phyloP scores from a whole-genome alignment of 2,888 invertebrate genomes.

The Dendrolimus houi region DNA sequence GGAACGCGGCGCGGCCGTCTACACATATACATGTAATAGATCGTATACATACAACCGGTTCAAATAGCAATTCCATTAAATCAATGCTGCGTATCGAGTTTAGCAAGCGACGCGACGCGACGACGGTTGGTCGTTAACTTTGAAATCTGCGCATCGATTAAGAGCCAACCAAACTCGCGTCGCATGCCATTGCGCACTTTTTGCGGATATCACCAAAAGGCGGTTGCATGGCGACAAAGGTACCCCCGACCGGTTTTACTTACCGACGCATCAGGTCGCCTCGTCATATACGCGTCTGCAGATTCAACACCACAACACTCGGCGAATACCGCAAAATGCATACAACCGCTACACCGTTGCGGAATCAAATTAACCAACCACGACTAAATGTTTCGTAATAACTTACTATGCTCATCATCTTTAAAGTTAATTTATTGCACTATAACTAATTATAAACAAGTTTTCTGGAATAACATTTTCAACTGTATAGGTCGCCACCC shows the following conservation, averaged over 20 bases:
- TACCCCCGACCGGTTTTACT: slow-evolving; percentile 65
- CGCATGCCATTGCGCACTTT: slow-evolving; percentile 62
- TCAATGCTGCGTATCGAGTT: slow-evolving; percentile 48
- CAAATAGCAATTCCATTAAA: slow-evolving; percentile 45
- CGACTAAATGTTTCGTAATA: slow-evolving; percentile 27
- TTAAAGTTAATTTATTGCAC: neutral
- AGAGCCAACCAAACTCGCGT: slow-evolving; percentile 45
- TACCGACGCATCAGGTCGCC: slow-evolving; percentile 47
- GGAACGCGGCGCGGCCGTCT: slow-evolving; percentile 36
- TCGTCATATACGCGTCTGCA: slow-evolving; percentile 67
- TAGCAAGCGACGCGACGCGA: slow-evolving; percentile 18
- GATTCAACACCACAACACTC: slow-evolving; percentile 51
- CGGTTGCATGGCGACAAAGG: slow-evolving; percentile 60
- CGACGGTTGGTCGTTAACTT: slow-evolving; percentile 36
- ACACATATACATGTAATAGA: slow-evolving; percentile 42
- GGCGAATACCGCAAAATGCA: slow-evolving; percentile 63
- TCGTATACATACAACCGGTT: slow-evolving; percentile 40
- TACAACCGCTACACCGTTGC: slow-evolving; percentile 34
- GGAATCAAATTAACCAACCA: slow-evolving; percentile 29
- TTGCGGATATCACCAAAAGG: slow-evolving; percentile 72
- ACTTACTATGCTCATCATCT: slow-evolving; percentile 5
- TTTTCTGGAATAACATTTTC: too few relatives aligned
- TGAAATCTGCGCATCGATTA: slow-evolving; percentile 47
- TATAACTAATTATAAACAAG: neutral
- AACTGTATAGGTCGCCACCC: too few relatives aligned